Evolutionary conservation across 2,113 vertebrate genomes (phyloP).

Genomic region (Perognathus longimembris): DNA sequence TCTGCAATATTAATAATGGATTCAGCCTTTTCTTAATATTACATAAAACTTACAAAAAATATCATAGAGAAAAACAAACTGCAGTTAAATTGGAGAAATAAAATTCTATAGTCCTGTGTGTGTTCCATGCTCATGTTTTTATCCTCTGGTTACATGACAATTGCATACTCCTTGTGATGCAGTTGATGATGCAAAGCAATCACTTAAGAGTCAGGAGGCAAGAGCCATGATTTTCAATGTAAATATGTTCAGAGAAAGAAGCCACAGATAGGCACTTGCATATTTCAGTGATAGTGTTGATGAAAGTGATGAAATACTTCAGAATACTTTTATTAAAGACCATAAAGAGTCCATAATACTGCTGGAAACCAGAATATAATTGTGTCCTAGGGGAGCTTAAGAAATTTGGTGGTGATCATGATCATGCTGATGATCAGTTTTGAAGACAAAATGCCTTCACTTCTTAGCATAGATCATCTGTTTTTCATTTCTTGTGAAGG

Average conservation of each 20-base stretch:
- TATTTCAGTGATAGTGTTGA: constrained; percentile 26
- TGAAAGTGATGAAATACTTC: constrained; percentile 9
- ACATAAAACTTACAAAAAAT: constrained; percentile 11
- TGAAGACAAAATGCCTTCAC: constrained; percentile 46
- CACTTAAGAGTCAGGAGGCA: background rate
- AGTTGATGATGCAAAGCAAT: background rate
- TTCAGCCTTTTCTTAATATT: background rate
- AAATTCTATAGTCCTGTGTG: background rate
- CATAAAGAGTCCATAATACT: background rate
- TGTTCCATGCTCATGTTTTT: background rate
- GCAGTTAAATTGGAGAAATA: background rate
- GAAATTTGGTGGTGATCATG: background rate
- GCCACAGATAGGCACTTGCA: background rate
- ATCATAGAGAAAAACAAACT: background rate
- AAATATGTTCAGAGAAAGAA: background rate
- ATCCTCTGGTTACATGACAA: background rate
- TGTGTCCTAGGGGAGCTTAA: constrained; percentile 1
- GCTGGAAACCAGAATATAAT: background rate
- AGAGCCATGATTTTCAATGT: background rate
- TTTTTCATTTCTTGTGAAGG: constrained; percentile 53
- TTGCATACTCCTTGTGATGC: background rate
- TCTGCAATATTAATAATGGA: background rate
- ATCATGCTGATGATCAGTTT: background rate
- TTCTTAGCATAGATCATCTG: constrained; percentile 2
- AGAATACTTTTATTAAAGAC: constrained; percentile 8